Evolutionary conservation across 2,888 invertebrate species (phyloP).

Genomic region (Adineta ricciae): DNA sequence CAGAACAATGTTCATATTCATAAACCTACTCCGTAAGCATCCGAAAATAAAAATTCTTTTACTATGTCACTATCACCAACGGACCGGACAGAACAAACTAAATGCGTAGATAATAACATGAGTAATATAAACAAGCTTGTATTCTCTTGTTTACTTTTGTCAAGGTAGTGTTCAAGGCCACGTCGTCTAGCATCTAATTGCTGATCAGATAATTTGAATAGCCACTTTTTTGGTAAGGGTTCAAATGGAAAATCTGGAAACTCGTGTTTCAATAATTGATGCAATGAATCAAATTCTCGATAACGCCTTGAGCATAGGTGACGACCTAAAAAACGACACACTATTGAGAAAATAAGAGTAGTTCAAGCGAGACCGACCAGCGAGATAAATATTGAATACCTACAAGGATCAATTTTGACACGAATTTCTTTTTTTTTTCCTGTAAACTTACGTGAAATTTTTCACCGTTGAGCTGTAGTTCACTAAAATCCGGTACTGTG

Average conservation of each 20-base stretch:
- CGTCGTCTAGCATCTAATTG: constrained; percentile 85
- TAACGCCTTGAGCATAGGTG: constrained; percentile 81
- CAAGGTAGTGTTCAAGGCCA: constrained; percentile 89
- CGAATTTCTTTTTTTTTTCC: no score
- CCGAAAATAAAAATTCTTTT: no score
- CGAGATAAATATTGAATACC: constrained; percentile 94
- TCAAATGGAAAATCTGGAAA: constrained; percentile 91
- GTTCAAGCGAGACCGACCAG: constrained; percentile 88
- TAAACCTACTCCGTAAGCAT: no score
- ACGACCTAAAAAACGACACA: not conserved
- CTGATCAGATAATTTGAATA: constrained; percentile 82
- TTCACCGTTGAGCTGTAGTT: constrained; percentile 59
- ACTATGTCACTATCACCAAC: no score
- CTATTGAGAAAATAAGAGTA: not conserved
- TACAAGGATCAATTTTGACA: not conserved
- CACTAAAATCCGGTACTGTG: constrained; percentile 83
- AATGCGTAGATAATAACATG: no score
- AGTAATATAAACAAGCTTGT: not conserved
- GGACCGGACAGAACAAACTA: no score
- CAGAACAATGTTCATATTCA: no score
- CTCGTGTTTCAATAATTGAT: constrained; percentile 77
- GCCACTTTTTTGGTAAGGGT: constrained; percentile 95
- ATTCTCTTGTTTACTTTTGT: constrained; percentile 58
- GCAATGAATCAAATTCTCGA: constrained; percentile 81
- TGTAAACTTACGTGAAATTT: constrained; percentile 49